Base-by-base conservation (phyloP, 1,140 invertebrate species). In the Achatina immaculata region DNA sequence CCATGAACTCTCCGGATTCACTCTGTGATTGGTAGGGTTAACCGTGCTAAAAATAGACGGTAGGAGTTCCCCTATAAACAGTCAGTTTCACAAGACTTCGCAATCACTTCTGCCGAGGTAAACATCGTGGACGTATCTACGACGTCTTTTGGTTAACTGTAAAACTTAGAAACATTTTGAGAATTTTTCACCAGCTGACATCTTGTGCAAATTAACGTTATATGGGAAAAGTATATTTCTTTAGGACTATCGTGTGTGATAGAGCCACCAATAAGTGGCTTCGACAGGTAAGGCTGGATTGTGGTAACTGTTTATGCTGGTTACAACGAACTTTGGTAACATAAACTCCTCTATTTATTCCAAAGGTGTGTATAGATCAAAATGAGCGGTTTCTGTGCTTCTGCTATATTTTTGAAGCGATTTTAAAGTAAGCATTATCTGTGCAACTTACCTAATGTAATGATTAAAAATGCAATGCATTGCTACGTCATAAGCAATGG, bases 11-110 rank as follows among this genome's bases (percentile, higher is more conserved):
- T 62, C 28, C 1, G 3, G 16, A n/a, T n/a, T n/a, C n/a, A n/a
- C 38, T 45, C 38, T 71, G 14, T 71, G 38, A 71, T 71, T 71
- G 68, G 68, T 45, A 9, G 34, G 68, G 68, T 71, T 71, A 71
- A 71, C 68, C 68, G 40, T 40, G 7, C 42, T 45, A 42, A 28
- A 28, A 40, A 71, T 42, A 42, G 42, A 45, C 7, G 2, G 68
- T 7, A 9, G 68, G 42, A 42, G 38, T 7, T 45, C 34, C 38
- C 42, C n/a, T 45, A 42, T 11, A 42, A 71, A 36, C 38, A 7
- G 4, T 21, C 3, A 1, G 24, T 71, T 34, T 71, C 68, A 71
- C 68, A 71, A 42, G 68, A 71, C 68, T 34, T 24, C 40, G 68
- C 68, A 71, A 71, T 71, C 68, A 71, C 24, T 71, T 28, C 42